phyloP scores from a whole-genome alignment of 1,140 invertebrate species.

The Asbolus verrucosus region DNA sequence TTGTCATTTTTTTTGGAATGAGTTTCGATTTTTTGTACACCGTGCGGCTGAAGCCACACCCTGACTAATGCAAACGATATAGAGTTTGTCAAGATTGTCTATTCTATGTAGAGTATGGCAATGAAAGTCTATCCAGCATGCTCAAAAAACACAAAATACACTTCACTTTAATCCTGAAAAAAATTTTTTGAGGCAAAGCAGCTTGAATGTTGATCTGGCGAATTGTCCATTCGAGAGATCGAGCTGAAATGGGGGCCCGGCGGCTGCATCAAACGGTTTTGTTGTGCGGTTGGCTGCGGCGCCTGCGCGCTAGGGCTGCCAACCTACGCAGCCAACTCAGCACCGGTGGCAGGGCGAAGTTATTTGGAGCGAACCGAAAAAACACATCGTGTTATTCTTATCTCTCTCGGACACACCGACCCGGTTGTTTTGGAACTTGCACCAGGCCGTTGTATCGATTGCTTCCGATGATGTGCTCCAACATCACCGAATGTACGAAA shows the following conservation, averaged over 20 bases:
- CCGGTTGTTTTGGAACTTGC: constrained; percentile 15
- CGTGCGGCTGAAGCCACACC: constrained; percentile 30
- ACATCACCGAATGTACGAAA: constrained; percentile 2
- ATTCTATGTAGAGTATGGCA: constrained; percentile 3
- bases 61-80: constrained; percentile 1
- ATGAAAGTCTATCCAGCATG: constrained; percentile 44
- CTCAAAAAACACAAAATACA: constrained; percentile 50
- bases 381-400: constrained; percentile 33
- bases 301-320: neutral
- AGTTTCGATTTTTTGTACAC: constrained; percentile 1
- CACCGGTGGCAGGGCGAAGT: constrained; percentile 37
- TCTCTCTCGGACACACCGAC: constrained; percentile 21
- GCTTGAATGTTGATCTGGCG: constrained; percentile 2
- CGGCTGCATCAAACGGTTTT: constrained; percentile 32
- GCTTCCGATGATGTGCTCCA: constrained; percentile 15
- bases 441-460: constrained; percentile 26
- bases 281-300: constrained; percentile 22
- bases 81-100: constrained; percentile 12
- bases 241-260: constrained; percentile 44
- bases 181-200: constrained; percentile 1
- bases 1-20: neutral
- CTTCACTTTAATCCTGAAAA: constrained; percentile 52
- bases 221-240: constrained; percentile 44
- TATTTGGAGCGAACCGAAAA: constrained; percentile 43
- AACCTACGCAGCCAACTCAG: constrained; percentile 28